phyloP scores from a whole-genome alignment of 1,140 invertebrate species.

The Eumeta japonica region DNA sequence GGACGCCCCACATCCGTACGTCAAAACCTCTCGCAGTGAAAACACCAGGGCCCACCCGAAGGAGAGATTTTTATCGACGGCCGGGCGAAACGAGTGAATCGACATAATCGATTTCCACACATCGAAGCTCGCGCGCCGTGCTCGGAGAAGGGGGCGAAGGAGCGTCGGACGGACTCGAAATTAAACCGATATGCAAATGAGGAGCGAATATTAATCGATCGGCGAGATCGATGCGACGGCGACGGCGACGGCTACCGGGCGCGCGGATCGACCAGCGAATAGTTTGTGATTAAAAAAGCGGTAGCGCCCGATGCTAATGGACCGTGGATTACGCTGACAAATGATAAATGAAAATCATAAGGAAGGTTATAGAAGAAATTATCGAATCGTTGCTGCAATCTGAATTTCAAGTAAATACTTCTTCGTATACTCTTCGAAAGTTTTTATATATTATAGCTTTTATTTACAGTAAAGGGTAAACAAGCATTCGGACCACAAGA shows the following conservation, averaged over 20 bases:
- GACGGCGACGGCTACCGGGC: slow-evolving; percentile 28
- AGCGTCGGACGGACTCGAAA: slow-evolving; percentile 42
- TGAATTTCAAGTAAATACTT: no score
- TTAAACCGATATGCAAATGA: slow-evolving; percentile 51
- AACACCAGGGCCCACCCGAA: slow-evolving; percentile 18
- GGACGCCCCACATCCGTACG: slow-evolving; percentile 34
- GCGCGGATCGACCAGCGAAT: slow-evolving; percentile 45
- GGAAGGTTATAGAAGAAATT: no score
- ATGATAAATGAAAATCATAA: neutral
- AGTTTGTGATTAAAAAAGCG: slow-evolving; percentile 31
- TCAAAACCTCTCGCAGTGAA: slow-evolving; percentile 20
- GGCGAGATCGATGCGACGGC: slow-evolving; percentile 33
- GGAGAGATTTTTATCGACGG: slow-evolving; percentile 34
- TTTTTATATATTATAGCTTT: no score
- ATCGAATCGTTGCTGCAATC: neutral
- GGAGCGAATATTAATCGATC: slow-evolving; percentile 34
- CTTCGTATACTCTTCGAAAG: no score
- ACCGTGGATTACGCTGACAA: neutral
- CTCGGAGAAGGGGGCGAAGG: slow-evolving; percentile 36
- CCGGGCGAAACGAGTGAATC: slow-evolving; percentile 30
- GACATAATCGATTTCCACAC: slow-evolving; percentile 46
- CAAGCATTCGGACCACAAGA: no score
- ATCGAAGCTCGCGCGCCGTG: slow-evolving; percentile 38
- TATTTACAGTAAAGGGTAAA: no score
- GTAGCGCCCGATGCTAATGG: neutral